Conservation (phyloP, 2,113 vertebrate species). For the Rhinolophus ferrumequinum region DNA sequence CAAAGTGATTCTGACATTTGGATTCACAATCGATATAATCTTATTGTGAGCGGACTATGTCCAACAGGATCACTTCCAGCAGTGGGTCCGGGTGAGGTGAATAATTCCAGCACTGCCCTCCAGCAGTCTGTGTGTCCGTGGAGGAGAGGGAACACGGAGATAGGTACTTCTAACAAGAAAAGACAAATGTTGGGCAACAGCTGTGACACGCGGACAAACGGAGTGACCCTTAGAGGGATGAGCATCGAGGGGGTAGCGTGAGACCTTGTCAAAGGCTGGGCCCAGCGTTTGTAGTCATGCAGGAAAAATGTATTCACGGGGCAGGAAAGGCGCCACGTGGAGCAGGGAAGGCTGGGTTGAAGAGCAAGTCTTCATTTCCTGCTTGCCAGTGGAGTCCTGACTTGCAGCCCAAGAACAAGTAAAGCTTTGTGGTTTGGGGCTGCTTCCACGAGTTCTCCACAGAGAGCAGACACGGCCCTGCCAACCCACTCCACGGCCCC, state of each 20-base stretch:
- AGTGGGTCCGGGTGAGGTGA: neutral
- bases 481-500: neutral
- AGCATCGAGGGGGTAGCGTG: fast-evolving
- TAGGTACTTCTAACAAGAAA: neutral
- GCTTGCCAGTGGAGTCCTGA: neutral
- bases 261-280: neutral
- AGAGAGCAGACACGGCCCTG: neutral
- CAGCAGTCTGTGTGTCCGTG: fast-evolving
- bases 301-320: neutral
- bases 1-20: neutral
- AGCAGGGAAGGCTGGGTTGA: neutral
- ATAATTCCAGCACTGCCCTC: neutral
- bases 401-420: neutral
- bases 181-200: neutral
- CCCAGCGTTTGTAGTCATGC: neutral
- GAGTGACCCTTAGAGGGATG: neutral
- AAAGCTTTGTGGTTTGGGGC: neutral
- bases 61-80: neutral
- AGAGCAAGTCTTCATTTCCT: neutral
- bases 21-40: neutral
- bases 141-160: too few species aligned
- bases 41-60: neutral
- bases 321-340: neutral
- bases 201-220: neutral
- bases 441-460: fast-evolving